Percentiles rank a stretch among this genome's conserved stretches.
These are phyloP conservation scores for Meleagris gallopavo DNA, from an alignment of 2,113 vertebrate species.

Conservation along the genomic window DNA sequence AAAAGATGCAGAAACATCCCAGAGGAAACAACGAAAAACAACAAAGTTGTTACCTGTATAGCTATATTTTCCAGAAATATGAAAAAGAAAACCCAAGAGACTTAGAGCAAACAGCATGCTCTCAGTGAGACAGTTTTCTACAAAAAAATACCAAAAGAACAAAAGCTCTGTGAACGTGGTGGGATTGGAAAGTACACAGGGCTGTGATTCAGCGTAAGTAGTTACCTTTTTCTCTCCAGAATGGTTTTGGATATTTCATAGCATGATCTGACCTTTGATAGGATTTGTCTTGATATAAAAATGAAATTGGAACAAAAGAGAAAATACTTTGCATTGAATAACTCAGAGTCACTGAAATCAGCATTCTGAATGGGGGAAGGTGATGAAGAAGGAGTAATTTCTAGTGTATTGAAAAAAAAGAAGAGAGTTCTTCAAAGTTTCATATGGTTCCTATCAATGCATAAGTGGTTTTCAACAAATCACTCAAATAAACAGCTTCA, in stretches of 20 bases:
- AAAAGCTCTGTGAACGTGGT: background rate
- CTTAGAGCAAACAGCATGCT: background rate
- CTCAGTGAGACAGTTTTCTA: background rate
- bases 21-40: slow-evolving; percentile 63
- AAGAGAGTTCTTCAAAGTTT: background rate
- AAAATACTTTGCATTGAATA: background rate
- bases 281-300: background rate
- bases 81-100: background rate
- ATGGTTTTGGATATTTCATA: background rate
- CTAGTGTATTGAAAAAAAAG: background rate
- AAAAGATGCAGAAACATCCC: slow-evolving; percentile 37
- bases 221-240: background rate
- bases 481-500: background rate
- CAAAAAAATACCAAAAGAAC: background rate
- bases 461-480: background rate
- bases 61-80: background rate
- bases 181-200: rapidly evolving
- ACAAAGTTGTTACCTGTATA: background rate
- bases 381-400: background rate
- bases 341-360: background rate
- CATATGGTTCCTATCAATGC: rapidly evolving
- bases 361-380: background rate
- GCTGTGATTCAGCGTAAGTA: background rate
- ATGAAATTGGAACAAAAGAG: background rate
- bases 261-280: background rate